These are phyloP conservation scores for Meloe dianella DNA, from an alignment of 2,888 invertebrate species.

Conservation along the genomic window DNA sequence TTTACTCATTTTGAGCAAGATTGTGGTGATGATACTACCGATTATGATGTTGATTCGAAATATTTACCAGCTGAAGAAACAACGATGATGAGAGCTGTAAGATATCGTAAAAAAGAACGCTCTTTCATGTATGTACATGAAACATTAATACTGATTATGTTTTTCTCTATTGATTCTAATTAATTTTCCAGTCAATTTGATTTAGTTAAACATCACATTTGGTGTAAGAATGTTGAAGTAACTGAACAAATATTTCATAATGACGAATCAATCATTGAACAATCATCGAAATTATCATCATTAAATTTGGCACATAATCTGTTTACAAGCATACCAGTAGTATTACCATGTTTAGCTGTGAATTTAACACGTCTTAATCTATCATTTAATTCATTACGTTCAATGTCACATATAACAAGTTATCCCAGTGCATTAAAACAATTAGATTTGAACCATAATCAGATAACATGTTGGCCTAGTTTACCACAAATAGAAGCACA, in stretches of 20 bases:
- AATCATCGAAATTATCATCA: constrained; percentile 71
- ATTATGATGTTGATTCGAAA: constrained; percentile 51
- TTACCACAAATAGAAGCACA: constrained; percentile 71
- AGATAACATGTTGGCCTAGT: constrained; percentile 89
- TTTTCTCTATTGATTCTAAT: not conserved
- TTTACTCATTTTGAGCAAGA: constrained; percentile 54
- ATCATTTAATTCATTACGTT: constrained; percentile 82
- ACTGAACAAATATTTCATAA: constrained; percentile 69
- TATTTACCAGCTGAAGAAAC: constrained; percentile 49
- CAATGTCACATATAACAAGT: constrained; percentile 87
- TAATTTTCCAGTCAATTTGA: constrained; percentile 69
- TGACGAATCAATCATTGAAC: constrained; percentile 64
- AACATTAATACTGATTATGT: not conserved
- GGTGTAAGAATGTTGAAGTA: constrained; percentile 72
- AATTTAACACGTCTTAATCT: constrained; percentile 86
- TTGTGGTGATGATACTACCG: constrained; percentile 50
- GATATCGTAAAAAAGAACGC: constrained; percentile 56
- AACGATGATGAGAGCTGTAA: constrained; percentile 47
- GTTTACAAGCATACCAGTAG: constrained; percentile 85
- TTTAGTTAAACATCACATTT: constrained; percentile 77
- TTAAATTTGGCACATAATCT: constrained; percentile 91
- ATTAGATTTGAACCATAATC: constrained; percentile 91
- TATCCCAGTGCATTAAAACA: constrained; percentile 90
- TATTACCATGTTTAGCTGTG: constrained; percentile 89
- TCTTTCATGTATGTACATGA: constrained; percentile 53